Evolutionary conservation across 2,797 vertebrate species (phyloP).

Genomic region (Xenopus petersii): DNA sequence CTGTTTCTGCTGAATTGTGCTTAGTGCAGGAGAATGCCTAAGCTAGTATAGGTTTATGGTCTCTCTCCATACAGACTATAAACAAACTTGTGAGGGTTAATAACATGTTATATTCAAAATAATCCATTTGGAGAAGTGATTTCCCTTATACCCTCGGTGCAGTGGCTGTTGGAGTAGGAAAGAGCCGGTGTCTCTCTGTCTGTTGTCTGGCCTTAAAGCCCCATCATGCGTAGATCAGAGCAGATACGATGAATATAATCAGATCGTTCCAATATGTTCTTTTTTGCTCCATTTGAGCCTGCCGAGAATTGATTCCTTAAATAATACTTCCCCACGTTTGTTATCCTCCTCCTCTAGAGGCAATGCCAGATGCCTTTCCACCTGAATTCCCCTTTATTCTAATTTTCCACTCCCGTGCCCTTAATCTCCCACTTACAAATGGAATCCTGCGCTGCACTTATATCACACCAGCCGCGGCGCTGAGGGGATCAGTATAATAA

Average conservation of each 20-base stretch:
- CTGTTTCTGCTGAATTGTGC: no score
- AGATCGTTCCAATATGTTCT: slow-evolving; percentile 48
- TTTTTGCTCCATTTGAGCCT: slow-evolving; percentile 39
- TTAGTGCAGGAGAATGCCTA: no score
- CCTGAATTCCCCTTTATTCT: slow-evolving; percentile 66
- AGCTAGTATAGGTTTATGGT: no score
- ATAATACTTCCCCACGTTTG: slow-evolving; percentile 50
- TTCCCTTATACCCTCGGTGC: no score
- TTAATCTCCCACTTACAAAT: slow-evolving; percentile 69
- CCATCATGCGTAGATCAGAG: slow-evolving; percentile 20
- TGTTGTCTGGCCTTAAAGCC: slow-evolving; percentile 10
- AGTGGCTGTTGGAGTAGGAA: no score
- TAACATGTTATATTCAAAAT: no score
- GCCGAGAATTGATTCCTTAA: slow-evolving; percentile 47
- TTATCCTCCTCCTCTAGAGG: slow-evolving; percentile 56
- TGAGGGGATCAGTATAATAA: slow-evolving; percentile 70
- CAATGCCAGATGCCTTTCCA: slow-evolving; percentile 61
- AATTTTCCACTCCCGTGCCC: slow-evolving; percentile 74
- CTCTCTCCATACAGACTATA: no score
- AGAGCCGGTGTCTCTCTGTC: not conserved
- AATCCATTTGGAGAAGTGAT: no score
- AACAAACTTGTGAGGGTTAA: no score
- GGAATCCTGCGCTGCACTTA: slow-evolving; percentile 59
- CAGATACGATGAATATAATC: slow-evolving; percentile 44
- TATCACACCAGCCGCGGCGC: slow-evolving; percentile 57